phyloP scores from a whole-genome alignment of 2,797 vertebrate genomes.

The Danio kyathit region DNA sequence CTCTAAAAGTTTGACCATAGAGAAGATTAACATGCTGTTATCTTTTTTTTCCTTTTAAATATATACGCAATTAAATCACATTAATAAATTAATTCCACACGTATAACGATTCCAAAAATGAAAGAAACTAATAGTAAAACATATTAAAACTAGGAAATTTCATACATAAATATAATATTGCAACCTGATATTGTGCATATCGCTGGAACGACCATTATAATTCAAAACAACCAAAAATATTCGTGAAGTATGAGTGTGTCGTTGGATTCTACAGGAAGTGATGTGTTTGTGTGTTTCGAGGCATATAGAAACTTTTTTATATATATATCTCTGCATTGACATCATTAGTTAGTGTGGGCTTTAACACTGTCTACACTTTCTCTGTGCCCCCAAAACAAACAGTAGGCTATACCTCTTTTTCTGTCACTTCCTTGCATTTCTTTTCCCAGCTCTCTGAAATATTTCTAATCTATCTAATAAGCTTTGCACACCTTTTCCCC shows the following conservation, averaged over 20 bases:
- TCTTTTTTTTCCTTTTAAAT: slow-evolving; percentile 52
- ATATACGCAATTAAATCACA: slow-evolving; percentile 64
- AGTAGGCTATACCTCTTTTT: background rate
- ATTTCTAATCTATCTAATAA: background rate
- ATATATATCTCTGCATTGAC: slow-evolving; percentile 54
- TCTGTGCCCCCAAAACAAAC: background rate
- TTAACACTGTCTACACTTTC: slow-evolving; percentile 17
- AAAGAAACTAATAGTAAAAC: slow-evolving; percentile 58
- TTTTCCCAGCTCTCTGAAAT: background rate
- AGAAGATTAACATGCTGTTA: slow-evolving; percentile 65
- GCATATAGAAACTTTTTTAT: slow-evolving; percentile 48
- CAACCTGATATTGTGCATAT: slow-evolving; percentile 87
- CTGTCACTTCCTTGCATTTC: background rate
- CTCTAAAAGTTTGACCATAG: slow-evolving; percentile 59
- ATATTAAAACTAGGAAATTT: slow-evolving; percentile 62
- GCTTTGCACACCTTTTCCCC: slow-evolving; percentile 29
- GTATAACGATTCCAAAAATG: slow-evolving; percentile 59
- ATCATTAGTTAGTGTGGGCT: slow-evolving; percentile 59
- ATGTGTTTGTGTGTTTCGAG: slow-evolving; percentile 55
- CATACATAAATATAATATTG: slow-evolving; percentile 77
- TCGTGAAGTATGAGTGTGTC: slow-evolving; percentile 44
- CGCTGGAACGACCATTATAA: slow-evolving; percentile 68
- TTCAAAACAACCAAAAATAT: slow-evolving; percentile 50
- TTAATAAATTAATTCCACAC: slow-evolving; percentile 60
- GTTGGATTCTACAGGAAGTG: slow-evolving; percentile 57